Conservation (phyloP, 2,888 invertebrate species). For the Bellardia pandia region DNA sequence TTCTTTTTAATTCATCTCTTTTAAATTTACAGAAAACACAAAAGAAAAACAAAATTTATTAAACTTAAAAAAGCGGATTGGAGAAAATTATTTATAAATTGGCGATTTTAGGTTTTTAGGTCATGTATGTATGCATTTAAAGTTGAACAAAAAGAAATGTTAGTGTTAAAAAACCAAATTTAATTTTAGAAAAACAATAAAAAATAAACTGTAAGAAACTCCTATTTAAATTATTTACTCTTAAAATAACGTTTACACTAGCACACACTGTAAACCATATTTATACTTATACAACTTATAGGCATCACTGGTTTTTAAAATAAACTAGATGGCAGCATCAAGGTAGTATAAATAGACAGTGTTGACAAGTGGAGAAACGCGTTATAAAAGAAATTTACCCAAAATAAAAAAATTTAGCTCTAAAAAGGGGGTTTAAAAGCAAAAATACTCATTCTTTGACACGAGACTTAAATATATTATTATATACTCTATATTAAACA, state of each 20-base stretch:
- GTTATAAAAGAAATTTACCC: too few species aligned
- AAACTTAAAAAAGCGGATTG: background rate
- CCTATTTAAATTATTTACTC: background rate
- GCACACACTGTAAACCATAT: too few species aligned
- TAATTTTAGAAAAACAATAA: background rate
- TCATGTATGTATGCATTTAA: slow-evolving; percentile 45
- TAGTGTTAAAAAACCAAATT: background rate
- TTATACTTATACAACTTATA: too few species aligned
- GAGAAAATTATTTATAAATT: slow-evolving; percentile 38
- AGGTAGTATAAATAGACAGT: background rate
- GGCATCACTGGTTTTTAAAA: background rate
- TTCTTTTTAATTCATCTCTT: background rate
- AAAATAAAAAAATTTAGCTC: too few species aligned
- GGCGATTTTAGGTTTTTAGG: slow-evolving; percentile 56
- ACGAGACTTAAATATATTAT: too few species aligned
- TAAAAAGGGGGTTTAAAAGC: background rate
- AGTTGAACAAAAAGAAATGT: slow-evolving; percentile 2
- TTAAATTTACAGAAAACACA: background rate
- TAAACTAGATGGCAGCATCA: background rate
- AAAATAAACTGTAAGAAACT: background rate
- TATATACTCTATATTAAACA: too few species aligned
- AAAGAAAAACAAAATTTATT: background rate
- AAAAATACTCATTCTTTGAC: background rate
- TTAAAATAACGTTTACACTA: too few species aligned
- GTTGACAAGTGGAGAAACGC: too few species aligned